These are phyloP conservation scores for Aldabrachelys gigantea DNA, from an alignment of 2,113 vertebrate species.

Conservation along the genomic window DNA sequence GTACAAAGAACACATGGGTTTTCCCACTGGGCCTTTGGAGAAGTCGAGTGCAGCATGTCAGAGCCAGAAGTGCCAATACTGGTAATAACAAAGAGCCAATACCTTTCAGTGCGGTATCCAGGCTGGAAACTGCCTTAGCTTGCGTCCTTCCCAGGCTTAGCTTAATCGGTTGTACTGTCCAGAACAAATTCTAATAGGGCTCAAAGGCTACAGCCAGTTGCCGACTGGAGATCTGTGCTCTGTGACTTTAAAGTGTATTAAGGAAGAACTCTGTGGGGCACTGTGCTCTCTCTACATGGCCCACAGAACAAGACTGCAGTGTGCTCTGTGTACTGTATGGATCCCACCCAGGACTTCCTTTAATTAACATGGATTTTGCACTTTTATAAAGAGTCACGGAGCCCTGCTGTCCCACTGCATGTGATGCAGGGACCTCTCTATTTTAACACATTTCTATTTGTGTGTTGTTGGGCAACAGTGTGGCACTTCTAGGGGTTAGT, in stretches of 20 bases:
- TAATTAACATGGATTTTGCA: slow-evolving; percentile 70
- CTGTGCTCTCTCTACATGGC: slow-evolving; percentile 18
- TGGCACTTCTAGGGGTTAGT: slow-evolving; percentile 58
- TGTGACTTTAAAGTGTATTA: slow-evolving; percentile 37
- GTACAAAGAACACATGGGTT: neutral
- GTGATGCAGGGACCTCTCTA: slow-evolving; percentile 65
- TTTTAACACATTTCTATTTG: neutral
- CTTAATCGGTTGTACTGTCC: neutral
- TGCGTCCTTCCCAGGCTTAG: slow-evolving; percentile 19
- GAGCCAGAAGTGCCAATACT: neutral
- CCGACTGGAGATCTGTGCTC: neutral
- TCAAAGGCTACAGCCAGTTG: slow-evolving; percentile 21
- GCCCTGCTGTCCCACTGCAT: slow-evolving; percentile 63
- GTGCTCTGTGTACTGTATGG: neutral
- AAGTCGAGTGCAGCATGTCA: neutral
- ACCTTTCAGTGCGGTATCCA: neutral
- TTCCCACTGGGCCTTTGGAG: neutral
- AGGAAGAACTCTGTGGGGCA: slow-evolving; percentile 35
- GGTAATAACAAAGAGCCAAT: accelerated
- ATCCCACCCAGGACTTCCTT: slow-evolving; percentile 64
- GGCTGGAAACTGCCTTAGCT: neutral
- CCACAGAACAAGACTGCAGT: slow-evolving; percentile 33
- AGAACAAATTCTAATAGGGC: neutral
- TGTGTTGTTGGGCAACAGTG: slow-evolving; percentile 54
- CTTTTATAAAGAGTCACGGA: slow-evolving; percentile 66